A percentile compares a stretch with the other conserved stretches of the same genome.
These are phyloP conservation scores for Tragelaphus imberbis DNA, from an alignment of 2,113 vertebrate species.

Conservation along the genomic window DNA sequence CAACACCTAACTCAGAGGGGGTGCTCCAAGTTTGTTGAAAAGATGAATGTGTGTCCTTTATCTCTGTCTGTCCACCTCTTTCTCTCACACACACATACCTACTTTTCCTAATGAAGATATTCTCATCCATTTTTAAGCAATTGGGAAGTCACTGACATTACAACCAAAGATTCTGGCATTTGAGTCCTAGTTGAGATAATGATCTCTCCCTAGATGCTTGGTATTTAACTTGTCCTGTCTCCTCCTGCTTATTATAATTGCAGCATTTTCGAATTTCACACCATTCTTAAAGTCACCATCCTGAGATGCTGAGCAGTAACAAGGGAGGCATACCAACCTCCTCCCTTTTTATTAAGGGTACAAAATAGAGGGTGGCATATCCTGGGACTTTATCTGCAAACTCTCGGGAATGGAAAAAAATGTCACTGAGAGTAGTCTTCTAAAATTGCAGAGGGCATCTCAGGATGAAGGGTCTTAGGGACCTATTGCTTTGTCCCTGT, in stretches of 20 bases:
- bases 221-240: conserved; percentile 82
- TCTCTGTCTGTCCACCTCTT: neutral
- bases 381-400: neutral
- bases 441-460: neutral
- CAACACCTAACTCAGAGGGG: neutral
- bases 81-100: neutral
- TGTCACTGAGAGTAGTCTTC: neutral
- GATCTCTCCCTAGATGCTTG: conserved; percentile 78
- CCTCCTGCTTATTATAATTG: conserved; percentile 76
- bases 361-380: neutral
- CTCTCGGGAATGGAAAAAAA: neutral
- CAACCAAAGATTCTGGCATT: conserved; percentile 77
- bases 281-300: conserved; percentile 22
- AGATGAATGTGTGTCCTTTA: neutral
- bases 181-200: conserved; percentile 78
- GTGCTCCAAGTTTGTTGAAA: neutral
- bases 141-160: conserved; percentile 78
- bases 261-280: conserved; percentile 70
- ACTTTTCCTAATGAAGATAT: conserved; percentile 76
- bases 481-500: neutral
- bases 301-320: conserved; percentile 33
- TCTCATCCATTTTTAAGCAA: conserved; percentile 66
- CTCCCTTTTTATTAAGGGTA: neutral
- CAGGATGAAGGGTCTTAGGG: neutral
- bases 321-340: neutral